Evolutionary conservation across 1,140 invertebrate genomes (phyloP), one percentile per base, ranked within the genome.

Genomic region (Leptinotarsa lineolata): DNA sequence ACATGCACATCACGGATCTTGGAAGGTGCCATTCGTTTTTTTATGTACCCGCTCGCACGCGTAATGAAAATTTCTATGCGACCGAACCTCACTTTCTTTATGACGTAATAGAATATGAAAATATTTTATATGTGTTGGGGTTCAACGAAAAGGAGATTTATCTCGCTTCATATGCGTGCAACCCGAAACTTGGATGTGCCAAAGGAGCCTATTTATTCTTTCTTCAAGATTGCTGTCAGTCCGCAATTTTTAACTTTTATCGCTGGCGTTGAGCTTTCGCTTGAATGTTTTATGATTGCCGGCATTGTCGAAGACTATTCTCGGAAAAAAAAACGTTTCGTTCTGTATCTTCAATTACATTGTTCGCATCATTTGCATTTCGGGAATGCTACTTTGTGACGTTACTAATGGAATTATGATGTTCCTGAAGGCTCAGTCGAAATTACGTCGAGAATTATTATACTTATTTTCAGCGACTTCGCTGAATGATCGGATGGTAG

Each of bases 71-170:
- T 69, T 24, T 20, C 48, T 69, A 69, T 58, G 68, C 68, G 21
- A 48, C 18, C 66, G 16, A 69, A 59, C 48, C 54, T 69, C 58
- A 59, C 21, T 69, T 69, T 69, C 68, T 69, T 69, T 59, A 69
- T 69, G 68, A 69, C 30, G 54, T 69, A 69, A 69, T 69, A 58
- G 68, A 59, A 39, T 69, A 69, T 60, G 54, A 69, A 69, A 69
- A 69, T 48, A 21, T 69, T 69, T 59, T 69, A 69, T 58, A 22
- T 59, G 18, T 58, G 18, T 30, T 24, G 54, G 68, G 22, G 68
- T 44, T 39, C 22, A 39, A 66, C n/a, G 64, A 66, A 30, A 66
- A 66, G 39, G 30, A 69, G n/a, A 68, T 68, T 68, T 45, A 68
- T 68, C 45, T 68, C 45, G 45, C 44, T 68, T 68, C 44, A 48